Evolutionary conservation across 2,797 vertebrate genomes (phyloP).

Genomic region (Thunnus albacares): DNA sequence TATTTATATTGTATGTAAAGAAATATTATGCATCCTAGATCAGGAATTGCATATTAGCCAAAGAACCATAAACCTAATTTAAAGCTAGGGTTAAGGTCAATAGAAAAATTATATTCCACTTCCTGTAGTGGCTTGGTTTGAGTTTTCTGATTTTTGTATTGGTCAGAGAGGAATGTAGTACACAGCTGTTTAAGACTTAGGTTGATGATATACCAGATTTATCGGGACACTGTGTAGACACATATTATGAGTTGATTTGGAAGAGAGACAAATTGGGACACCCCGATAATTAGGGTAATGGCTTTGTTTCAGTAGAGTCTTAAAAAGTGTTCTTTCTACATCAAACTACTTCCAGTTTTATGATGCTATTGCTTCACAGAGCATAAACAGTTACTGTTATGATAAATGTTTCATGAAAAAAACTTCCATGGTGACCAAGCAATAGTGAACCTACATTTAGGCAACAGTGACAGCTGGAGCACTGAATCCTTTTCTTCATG

Average conservation of each 20-base stretch:
- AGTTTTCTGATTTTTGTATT: neutral
- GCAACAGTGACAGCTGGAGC: slow-evolving; percentile 16
- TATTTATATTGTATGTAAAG: neutral
- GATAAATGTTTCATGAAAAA: neutral
- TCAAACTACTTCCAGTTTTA: slow-evolving; percentile 19
- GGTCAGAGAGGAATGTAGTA: neutral
- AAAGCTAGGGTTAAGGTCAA: neutral
- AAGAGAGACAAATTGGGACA: neutral
- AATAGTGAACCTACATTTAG: neutral
- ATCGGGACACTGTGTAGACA: neutral
- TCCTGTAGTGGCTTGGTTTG: neutral
- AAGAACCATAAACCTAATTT: neutral
- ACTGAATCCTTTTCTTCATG: neutral
- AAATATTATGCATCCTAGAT: neutral
- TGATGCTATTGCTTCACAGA: neutral
- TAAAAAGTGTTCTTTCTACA: neutral
- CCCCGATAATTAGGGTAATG: neutral
- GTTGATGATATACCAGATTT: neutral
- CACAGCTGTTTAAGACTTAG: slow-evolving; percentile 3
- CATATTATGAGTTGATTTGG: neutral
- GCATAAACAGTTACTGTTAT: neutral
- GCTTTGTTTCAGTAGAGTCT: slow-evolving; percentile 2
- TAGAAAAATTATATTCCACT: neutral
- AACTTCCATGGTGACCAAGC: slow-evolving; percentile 11
- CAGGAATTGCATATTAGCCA: neutral